Percentiles rank a stretch among this genome's conserved stretches.
Conservation (phyloP, 2,888 invertebrate species). For the Archips crataeganus region DNA sequence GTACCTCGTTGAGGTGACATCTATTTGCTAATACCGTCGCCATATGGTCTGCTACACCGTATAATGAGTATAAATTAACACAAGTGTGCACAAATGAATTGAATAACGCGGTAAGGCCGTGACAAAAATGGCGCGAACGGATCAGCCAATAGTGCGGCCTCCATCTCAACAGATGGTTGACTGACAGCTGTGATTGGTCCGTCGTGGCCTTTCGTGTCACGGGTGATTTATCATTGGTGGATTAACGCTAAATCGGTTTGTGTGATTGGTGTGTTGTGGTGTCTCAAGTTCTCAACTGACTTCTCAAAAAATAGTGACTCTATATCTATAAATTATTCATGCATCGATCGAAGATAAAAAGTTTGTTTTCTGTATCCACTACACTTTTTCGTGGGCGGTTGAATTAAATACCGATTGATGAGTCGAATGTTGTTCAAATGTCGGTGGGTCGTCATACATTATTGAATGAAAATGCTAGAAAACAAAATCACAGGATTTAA, state of each 20-base stretch:
- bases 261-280: conserved; percentile 26
- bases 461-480: background rate
- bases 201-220: conserved; percentile 36
- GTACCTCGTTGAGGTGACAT: conserved; percentile 20
- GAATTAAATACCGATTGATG: background rate
- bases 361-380: background rate
- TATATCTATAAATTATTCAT: conserved; percentile 7
- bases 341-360: conserved; percentile 7
- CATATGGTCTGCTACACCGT: conserved; percentile 33
- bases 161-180: conserved; percentile 41
- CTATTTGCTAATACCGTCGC: conserved; percentile 15
- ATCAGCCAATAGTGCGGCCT: conserved; percentile 44
- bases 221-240: conserved; percentile 43
- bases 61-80: conserved; percentile 39
- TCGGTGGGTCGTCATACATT: background rate
- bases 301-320: background rate
- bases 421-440: background rate
- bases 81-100: conserved; percentile 29
- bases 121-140: conserved; percentile 44
- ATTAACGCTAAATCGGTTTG: conserved; percentile 30
- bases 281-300: too few species aligned
- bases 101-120: conserved; percentile 32
- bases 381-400: background rate
- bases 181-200: conserved; percentile 42
- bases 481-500: background rate